Conservation (phyloP, 1,140 invertebrate species). For the Heliconius hermathena region DNA sequence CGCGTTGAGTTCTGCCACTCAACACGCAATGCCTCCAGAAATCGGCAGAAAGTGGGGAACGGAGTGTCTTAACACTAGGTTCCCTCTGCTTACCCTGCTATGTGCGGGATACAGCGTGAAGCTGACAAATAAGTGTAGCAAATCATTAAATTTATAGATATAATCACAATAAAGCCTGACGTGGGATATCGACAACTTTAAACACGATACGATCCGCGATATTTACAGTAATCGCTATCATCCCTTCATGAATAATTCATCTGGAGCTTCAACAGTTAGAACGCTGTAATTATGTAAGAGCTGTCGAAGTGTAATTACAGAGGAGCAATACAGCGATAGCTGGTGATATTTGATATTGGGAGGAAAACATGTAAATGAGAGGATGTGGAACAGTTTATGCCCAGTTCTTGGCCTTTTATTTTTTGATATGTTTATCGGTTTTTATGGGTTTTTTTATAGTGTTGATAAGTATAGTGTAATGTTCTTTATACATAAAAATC, state of each 20-base stretch:
- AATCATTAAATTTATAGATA: background rate
- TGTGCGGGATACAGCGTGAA: no score
- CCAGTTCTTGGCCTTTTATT: conserved; percentile 1
- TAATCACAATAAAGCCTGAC: conserved; percentile 17
- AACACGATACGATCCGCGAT: conserved; percentile 52
- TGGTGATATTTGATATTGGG: conserved; percentile 63
- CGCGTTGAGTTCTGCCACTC: no score
- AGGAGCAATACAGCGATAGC: conserved; percentile 48
- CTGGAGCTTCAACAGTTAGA: conserved; percentile 48
- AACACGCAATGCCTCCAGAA: no score
- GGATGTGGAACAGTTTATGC: conserved; percentile 41
- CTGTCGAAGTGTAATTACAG: conserved; percentile 64
- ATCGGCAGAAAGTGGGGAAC: no score
- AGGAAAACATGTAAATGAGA: conserved; percentile 72
- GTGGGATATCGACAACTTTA: conserved; percentile 25
- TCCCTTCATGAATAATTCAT: conserved; percentile 69
- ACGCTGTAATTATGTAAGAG: conserved; percentile 53
- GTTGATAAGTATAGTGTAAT: no score
- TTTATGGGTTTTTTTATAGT: background rate
- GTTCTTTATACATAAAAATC: no score
- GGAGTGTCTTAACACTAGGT: no score
- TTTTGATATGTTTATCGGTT: background rate
- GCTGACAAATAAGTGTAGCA: background rate
- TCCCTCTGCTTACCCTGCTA: no score
- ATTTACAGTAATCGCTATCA: conserved; percentile 57